Evolutionary conservation across 2,113 vertebrate genomes (phyloP), one percentile per base, ranked within the genome.

Genomic region (Atrichornis clamosus): DNA sequence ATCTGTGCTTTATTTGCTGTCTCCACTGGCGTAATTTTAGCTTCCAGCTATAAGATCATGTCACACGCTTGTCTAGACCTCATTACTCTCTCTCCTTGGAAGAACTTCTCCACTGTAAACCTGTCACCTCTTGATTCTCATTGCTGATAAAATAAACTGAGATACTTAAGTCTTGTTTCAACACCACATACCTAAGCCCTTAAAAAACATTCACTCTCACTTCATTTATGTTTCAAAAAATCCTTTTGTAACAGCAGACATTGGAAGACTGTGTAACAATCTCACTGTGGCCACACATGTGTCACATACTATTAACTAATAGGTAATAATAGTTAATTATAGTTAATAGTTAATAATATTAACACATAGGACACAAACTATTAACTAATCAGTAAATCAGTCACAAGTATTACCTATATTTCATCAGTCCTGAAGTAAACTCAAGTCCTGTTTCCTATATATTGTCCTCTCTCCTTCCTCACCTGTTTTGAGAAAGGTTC

Each of bases 81-180:
- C 80, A 95, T 92, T 88, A 86, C 18, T 94, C 50, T 90, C 65
- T 90, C 90, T 84, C 59, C 79, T 83, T 88, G 75, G 87, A 94
- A 72, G 75, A 86, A 81, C 70, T 85, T 69, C 67, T 73, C 59
- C 78, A 59, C 63, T 59, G 50, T 88, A 96, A 94, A 92, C 58
- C 64, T 91, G 84, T 82, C 93, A 89, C 56, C 55, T 95, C 85
- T 83, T 88, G 90, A 93, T 94, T 93, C 85, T 93, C 82, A 46
- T 39, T 93, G 70, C 70, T 91, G 88, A 90, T 83, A 87, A 89
- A 95, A 95, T 70, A 86, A 92, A 92, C 88, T 32, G 67, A 93
- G 74, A 73, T 85, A 62, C 59, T 92, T 77, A 53, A 83, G 41
- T 59, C 68, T 86, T 90, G 50, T 83, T 92, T 88, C 59, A 84